phyloP scores from a whole-genome alignment of 1,140 invertebrate genomes.

The Drosophila nigrodunni region DNA sequence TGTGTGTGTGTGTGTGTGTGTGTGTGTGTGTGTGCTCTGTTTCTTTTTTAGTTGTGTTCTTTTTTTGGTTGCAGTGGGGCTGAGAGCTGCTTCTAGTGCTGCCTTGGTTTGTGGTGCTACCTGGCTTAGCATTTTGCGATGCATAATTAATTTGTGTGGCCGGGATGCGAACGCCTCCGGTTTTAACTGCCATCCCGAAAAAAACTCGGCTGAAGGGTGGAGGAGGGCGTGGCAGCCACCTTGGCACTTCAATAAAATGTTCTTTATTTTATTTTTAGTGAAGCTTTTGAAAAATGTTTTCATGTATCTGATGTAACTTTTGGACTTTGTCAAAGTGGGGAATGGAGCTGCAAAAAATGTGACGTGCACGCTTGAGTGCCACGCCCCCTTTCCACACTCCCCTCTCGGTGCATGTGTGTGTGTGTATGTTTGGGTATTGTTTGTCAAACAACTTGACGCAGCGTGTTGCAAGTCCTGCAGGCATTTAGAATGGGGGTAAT shows the following conservation, averaged over 20 bases:
- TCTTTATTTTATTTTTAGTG: constrained; percentile 82
- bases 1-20: not conserved
- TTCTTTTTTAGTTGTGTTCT: constrained; percentile 11
- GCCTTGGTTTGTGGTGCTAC: constrained; percentile 42
- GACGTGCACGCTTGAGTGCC: constrained; percentile 75
- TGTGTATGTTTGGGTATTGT: constrained; percentile 62
- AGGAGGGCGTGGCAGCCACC: constrained; percentile 6
- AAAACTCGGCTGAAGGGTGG: too few relatives aligned
- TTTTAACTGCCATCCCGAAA: constrained; percentile 18
- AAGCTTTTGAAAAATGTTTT: constrained; percentile 74
- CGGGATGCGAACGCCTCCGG: constrained; percentile 38
- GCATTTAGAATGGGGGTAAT: constrained; percentile 66
- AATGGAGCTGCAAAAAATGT: constrained; percentile 74
- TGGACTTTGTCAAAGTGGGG: constrained; percentile 27
- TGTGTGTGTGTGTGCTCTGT: not conserved
- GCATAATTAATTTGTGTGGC: constrained; percentile 74
- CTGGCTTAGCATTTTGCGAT: constrained; percentile 82
- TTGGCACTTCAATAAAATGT: constrained; percentile 78
- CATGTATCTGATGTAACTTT: constrained; percentile 76
- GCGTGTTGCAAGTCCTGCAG: constrained; percentile 46
- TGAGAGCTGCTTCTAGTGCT: constrained; percentile 34
- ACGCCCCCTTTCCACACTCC: constrained; percentile 32
- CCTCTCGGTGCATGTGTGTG: constrained; percentile 8
- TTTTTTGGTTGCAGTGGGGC: constrained; percentile 39
- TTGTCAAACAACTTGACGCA: constrained; percentile 76